Conservation (phyloP, 2,113 vertebrate species). For the Poecilia latipinna region DNA sequence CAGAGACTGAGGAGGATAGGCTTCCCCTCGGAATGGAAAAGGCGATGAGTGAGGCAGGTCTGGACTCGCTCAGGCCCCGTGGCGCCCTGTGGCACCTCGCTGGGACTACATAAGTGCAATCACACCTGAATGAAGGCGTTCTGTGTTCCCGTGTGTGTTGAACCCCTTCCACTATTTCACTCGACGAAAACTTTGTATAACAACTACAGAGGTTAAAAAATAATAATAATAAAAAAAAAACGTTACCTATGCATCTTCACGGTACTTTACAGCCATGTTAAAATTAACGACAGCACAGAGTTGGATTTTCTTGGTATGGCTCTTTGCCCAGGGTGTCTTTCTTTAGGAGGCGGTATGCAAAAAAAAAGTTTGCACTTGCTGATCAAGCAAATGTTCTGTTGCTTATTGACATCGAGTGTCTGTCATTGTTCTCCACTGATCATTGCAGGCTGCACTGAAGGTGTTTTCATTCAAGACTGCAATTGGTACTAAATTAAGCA, state of each 20-base stretch:
- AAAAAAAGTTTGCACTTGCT: not conserved
- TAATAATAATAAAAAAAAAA: too few species aligned
- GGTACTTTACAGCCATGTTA: too few species aligned
- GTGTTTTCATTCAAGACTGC: too few species aligned
- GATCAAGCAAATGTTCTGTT: not conserved
- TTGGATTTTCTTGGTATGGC: too few species aligned
- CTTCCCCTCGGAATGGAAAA: constrained; percentile 53
- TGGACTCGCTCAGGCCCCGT: constrained; percentile 70
- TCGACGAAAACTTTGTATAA: not conserved
- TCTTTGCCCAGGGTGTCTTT: too few species aligned
- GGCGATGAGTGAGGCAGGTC: constrained; percentile 76
- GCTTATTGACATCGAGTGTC: not conserved
- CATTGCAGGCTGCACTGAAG: too few species aligned
- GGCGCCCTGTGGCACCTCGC: constrained; percentile 59
- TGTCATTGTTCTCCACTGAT: too few species aligned
- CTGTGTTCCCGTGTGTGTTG: not conserved
- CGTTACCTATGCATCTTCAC: too few species aligned
- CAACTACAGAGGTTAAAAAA: too few species aligned
- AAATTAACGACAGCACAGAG: too few species aligned
- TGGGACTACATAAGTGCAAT: constrained; percentile 69
- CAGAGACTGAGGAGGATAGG: constrained; percentile 35
- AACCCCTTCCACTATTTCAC: not conserved
- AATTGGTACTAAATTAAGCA: too few species aligned
- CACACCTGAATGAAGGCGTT: constrained; percentile 63
- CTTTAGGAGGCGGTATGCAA: too few species aligned